phyloP scores from a whole-genome alignment of 2,113 vertebrate species.

The Montifringilla adamsi region DNA sequence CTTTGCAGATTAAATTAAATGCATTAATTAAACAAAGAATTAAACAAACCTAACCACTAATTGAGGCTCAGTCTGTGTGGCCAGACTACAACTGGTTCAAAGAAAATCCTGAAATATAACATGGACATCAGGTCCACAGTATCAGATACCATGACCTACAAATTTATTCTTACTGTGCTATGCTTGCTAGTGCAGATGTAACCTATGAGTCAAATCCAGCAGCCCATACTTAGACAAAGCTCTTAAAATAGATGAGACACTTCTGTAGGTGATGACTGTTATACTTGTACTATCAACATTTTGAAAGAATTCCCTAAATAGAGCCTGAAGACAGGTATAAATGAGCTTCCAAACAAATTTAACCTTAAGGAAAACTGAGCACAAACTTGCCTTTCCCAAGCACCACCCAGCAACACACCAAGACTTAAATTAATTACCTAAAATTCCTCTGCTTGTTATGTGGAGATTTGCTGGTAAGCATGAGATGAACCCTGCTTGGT shows the following conservation, averaged over 20 bases:
- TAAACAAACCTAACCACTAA: neutral
- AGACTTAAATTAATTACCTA: neutral
- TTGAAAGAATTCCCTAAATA: neutral
- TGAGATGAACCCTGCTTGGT: neutral
- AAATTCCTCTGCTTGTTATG: neutral
- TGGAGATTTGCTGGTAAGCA: neutral
- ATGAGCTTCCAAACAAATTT: neutral
- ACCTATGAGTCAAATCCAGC: neutral
- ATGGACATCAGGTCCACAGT: neutral
- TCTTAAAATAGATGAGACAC: neutral
- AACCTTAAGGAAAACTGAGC: neutral
- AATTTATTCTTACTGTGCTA: neutral
- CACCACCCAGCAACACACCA: neutral
- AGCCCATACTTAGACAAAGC: neutral
- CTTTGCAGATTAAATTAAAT: neutral
- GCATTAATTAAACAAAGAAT: too few species aligned
- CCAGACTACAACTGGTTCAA: neutral
- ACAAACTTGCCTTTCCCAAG: neutral
- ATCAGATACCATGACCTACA: neutral
- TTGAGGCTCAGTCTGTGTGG: neutral
- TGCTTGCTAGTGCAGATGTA: neutral
- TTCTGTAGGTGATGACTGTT: neutral
- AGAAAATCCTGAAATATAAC: neutral
- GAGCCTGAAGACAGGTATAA: neutral
- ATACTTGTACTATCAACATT: neutral